Evolutionary conservation across 2,888 invertebrate species (phyloP).

Genomic region (Eremobia ochroleuca): DNA sequence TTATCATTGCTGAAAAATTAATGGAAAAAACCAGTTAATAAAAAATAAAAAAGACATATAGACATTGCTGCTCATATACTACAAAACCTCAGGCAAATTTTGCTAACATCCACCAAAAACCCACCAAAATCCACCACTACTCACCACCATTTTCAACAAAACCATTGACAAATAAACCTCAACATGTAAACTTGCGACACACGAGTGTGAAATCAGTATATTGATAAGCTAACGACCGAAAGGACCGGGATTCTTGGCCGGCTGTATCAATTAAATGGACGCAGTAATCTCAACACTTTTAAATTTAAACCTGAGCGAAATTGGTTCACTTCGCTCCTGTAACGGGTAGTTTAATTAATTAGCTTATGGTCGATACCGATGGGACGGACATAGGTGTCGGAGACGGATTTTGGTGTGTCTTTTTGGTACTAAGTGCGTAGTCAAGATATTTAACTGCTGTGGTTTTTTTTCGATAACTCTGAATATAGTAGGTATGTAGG

Average conservation of each 20-base stretch:
- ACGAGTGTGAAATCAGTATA: conserved; percentile 72
- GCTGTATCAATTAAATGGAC: conserved; percentile 87
- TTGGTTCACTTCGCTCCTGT: conserved; percentile 58
- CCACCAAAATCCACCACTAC: not conserved
- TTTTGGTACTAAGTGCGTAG: not conserved
- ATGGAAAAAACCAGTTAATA: too few species aligned
- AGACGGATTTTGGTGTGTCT: conserved; percentile 21
- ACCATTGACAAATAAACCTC: conserved; percentile 41
- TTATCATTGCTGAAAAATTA: too few species aligned
- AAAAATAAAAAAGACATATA: too few species aligned
- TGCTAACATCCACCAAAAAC: too few species aligned
- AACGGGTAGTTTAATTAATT: conserved; percentile 62
- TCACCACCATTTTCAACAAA: conserved; percentile 6
- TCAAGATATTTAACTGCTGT: not conserved
- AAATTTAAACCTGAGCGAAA: conserved; percentile 73
- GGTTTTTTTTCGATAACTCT: not conserved
- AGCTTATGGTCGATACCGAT: conserved; percentile 59
- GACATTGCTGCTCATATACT: too few species aligned
- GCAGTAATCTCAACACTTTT: conserved; percentile 82
- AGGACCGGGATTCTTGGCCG: conserved; percentile 79
- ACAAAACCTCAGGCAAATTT: too few species aligned
- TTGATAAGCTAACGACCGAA: conserved; percentile 89
- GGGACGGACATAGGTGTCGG: conserved; percentile 39
- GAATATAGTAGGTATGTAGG: not conserved
- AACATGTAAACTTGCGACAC: conserved; percentile 72